phyloP scores from a whole-genome alignment of 2,113 vertebrate species.

The Synchiropus splendidus region DNA sequence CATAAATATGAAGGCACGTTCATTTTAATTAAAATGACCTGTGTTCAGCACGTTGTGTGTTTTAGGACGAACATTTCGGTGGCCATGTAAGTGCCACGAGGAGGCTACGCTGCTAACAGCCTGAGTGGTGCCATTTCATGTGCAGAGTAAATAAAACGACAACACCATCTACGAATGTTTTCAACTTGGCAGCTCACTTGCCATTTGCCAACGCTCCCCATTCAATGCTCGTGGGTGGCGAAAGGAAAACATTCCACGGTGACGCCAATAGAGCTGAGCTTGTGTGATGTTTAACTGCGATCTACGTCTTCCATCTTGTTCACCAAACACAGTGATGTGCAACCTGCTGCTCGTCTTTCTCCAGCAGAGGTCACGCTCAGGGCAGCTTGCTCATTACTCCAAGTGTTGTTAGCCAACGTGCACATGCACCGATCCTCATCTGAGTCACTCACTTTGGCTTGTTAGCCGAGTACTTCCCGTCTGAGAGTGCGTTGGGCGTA shows the following conservation, averaged over 20 bases:
- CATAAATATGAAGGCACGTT: no score
- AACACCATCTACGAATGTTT: conserved; percentile 38
- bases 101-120: conserved; percentile 42
- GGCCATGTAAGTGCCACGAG: conserved; percentile 35
- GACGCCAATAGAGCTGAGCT: no score
- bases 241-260: no score
- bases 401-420: conserved; percentile 56
- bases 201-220: conserved; percentile 35
- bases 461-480: conserved; percentile 53
- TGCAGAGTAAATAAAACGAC: conserved; percentile 47
- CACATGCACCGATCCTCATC: conserved; percentile 48
- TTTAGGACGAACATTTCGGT: conserved; percentile 30
- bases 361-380: conserved; percentile 46
- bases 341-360: conserved; percentile 30
- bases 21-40: no score
- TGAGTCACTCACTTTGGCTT: conserved; percentile 50
- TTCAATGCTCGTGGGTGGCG: not conserved
- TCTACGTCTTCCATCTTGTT: not conserved
- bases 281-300: no score
- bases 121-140: conserved; percentile 48
- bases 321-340: conserved; percentile 1
- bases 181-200: conserved; percentile 25
- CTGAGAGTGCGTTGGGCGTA: conserved; percentile 36
- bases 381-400: conserved; percentile 64
- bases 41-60: conserved; percentile 26